Base-by-base conservation (phyloP, 2,113 vertebrate species). In the Trogon melanurus region DNA sequence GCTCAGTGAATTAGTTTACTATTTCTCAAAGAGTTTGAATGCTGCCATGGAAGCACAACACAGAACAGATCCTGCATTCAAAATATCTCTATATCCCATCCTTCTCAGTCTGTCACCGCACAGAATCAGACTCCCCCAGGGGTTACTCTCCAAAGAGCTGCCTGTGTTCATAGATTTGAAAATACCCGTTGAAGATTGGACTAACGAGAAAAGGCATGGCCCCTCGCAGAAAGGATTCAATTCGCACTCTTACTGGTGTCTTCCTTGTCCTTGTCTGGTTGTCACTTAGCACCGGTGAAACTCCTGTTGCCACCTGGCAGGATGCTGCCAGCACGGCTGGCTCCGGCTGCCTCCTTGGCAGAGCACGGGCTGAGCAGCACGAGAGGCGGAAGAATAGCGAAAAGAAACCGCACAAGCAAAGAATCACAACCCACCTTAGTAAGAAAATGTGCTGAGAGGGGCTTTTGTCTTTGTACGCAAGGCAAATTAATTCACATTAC, bases 121-220 rank as follows among this genome's bases (percentile, higher is more conserved):
- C 1, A 25, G 60, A 74, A 51, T 13, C 0, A 0, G 58, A 8
- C 3, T 1, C 5, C 21, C 9, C 22, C n/a, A 5, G 1, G 15
- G 70, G 12, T 22, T 60, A 4, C n/a, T 66, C 57, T 75, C 53
- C 34, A 61, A 48, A 36, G 54, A 78, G 15, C 22, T 47, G 18
- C 9, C 76, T 53, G 19, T 16, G 5, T 17, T 82, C 14, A 21
- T 3, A 48, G 48, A 44, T 38, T 16, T 79, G 70, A 57, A 94
- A 79, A 80, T 23, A 44, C 11, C 48, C 32, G 1, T 29, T 67
- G 17, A 32, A 48, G 11, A 17, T 1, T 3, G 13, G 32, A 36
- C 20, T 57, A 79, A 60, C 14, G 21, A 54, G 69, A 41, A 94
- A 41, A 2, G n/a, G 17, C n/a, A 29, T 3, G 6, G 30, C 45